Evolutionary conservation across 2,888 invertebrate genomes (phyloP).

Genomic region (Pseudeuparius sepicola): DNA sequence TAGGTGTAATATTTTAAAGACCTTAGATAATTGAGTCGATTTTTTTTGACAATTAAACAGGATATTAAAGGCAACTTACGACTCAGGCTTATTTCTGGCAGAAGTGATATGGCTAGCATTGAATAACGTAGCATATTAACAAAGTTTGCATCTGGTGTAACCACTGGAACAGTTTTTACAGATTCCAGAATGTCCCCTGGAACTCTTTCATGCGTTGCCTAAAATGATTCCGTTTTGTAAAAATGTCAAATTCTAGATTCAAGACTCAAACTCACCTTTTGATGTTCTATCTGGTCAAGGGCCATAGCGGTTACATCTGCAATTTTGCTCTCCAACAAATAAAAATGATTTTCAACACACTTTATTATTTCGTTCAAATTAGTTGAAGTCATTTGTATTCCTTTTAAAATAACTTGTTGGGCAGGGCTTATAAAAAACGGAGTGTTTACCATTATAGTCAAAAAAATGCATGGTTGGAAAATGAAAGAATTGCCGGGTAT

Average conservation of each 20-base stretch:
- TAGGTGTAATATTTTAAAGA: too few relatives aligned
- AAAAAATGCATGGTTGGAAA: constrained; percentile 58
- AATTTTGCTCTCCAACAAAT: constrained; percentile 49
- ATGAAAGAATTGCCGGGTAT: constrained; percentile 54
- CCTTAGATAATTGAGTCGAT: too few relatives aligned
- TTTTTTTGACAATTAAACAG: constrained; percentile 7
- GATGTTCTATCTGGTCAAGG: constrained; percentile 45
- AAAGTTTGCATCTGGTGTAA: constrained; percentile 59
- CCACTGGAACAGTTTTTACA: constrained; percentile 44
- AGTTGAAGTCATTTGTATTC: constrained; percentile 49
- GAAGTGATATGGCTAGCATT: constrained; percentile 59
- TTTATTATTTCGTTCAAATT: constrained; percentile 50
- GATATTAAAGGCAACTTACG: constrained; percentile 43
- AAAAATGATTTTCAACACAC: constrained; percentile 48
- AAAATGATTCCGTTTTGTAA: constrained; percentile 24
- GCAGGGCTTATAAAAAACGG: constrained; percentile 61
- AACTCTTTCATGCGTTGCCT: constrained; percentile 44
- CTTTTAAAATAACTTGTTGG: constrained; percentile 64
- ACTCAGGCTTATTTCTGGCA: constrained; percentile 65
- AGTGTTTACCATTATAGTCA: constrained; percentile 67
- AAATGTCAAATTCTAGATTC: too few relatives aligned
- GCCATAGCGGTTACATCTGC: constrained; percentile 46
- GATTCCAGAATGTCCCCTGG: constrained; percentile 39
- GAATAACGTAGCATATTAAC: constrained; percentile 70
- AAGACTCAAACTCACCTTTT: constrained; percentile 36